phyloP scores from a whole-genome alignment of 2,113 vertebrate species.

The Oenanthe oenanthe region DNA sequence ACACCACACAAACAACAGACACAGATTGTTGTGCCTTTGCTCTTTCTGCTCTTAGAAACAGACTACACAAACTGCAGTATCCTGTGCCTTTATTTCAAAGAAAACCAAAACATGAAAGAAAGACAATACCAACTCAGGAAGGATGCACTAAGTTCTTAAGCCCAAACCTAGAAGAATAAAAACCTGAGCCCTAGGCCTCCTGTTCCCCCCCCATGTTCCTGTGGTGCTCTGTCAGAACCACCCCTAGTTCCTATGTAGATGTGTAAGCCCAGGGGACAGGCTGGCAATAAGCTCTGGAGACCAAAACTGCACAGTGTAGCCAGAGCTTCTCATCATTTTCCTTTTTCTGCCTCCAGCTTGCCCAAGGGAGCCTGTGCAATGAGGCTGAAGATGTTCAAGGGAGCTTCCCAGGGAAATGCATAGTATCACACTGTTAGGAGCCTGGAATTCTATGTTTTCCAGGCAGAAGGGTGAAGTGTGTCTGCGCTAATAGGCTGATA shows the following conservation, averaged over 20 bases:
- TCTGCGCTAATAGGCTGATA: background rate
- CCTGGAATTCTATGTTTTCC: background rate
- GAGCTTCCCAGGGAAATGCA: background rate
- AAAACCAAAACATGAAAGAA: conserved; percentile 12
- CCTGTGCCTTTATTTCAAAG: conserved; percentile 32
- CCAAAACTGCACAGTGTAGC: background rate
- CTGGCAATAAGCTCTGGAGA: background rate
- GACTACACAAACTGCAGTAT: background rate
- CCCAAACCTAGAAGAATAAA: background rate
- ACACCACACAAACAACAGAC: background rate
- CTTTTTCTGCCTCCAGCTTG: background rate
- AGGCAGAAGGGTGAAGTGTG: background rate
- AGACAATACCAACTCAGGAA: background rate
- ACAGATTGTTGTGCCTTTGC: background rate
- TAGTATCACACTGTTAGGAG: background rate
- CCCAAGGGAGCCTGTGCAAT: background rate
- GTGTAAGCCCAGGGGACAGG: background rate
- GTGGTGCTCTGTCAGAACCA: rapidly evolving
- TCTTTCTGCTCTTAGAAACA: background rate
- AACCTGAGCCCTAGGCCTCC: background rate
- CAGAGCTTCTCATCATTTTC: background rate
- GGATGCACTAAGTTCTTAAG: background rate
- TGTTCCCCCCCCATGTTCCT: background rate
- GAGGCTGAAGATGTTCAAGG: background rate
- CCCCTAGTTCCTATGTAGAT: background rate